Base-by-base conservation (phyloP, 2,888 invertebrate genomes). In the Sisyra nigra region DNA sequence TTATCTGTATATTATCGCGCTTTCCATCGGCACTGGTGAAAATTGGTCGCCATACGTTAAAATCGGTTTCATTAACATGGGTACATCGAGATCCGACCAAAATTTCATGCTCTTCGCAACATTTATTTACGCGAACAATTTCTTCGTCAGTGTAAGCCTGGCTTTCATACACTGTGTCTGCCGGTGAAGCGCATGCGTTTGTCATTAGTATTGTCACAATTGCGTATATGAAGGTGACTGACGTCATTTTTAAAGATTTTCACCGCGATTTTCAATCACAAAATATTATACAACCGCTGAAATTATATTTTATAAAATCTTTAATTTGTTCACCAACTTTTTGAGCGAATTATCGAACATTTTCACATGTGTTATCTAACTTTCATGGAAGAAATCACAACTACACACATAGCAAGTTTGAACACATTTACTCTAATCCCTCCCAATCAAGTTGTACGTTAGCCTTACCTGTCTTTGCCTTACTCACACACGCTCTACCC, bases 81-180 rank as follows among this genome's bases (percentile, higher is more conserved):
- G 72, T 72, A 58, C 86, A 86, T 47, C 66, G 63, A 44, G 68
- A 67, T 54, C 80, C 80, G 33, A 82, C 66, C 57, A 78, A 71
- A 44, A 86, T 62, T 59, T 86, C 80, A 52, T 76, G 68, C 41
- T 65, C 61, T 56, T 79, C 79, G 61, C 87, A 87, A 57, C 87
- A 87, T 69, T 87, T 87, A 56, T 80, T 81, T 49, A 87, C 73
- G 53, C 67, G 67, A 18, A 80, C 64, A 14, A 18, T 34, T 38
- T 41, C 42, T 47, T 40, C 43, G 41, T 18, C 40, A 31, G 9
- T 38, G 38, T 38, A 19, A 38, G 24, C 5, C 38, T 24, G 38
- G 29, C 38, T 38, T 38, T 13, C 38, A n/a, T 38, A 18, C 11
- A 24, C 15, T 31, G 31, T 40, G 6, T 31, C 40, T 8, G 40